phyloP scores from a whole-genome alignment of 2,888 invertebrate genomes.

The Microplitis manilae region DNA sequence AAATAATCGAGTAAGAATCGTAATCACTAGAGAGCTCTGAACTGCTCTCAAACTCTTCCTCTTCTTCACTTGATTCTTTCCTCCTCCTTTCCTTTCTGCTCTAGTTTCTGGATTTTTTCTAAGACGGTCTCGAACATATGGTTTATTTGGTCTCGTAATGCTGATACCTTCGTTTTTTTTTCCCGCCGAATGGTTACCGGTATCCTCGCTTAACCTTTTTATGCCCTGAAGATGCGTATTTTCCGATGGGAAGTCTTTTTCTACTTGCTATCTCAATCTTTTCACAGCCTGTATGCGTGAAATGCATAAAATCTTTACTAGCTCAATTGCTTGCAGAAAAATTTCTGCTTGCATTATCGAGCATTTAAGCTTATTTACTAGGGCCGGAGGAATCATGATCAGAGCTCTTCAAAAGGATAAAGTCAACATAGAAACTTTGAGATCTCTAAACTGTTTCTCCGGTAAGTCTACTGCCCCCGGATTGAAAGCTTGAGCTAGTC shows the following conservation, averaged over 20 bases:
- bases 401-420: constrained; percentile 15
- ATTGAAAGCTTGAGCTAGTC: constrained; percentile 50
- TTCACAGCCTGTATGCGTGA: not conserved
- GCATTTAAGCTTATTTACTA: constrained; percentile 26
- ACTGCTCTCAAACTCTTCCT: too few species aligned
- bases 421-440: constrained; percentile 5
- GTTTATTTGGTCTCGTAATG: not conserved
- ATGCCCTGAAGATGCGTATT: not conserved
- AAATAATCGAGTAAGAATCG: not conserved
- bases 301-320: constrained; percentile 5
- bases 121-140: constrained; percentile 7
- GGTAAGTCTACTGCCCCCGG: constrained; percentile 54
- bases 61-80: not conserved
- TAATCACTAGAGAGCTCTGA: not conserved
- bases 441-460: not conserved
- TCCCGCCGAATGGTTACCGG: not conserved
- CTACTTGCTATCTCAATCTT: not conserved
- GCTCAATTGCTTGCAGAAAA: constrained; percentile 14
- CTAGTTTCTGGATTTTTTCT: not conserved
- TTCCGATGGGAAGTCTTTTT: not conserved
- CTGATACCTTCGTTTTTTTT: constrained; percentile 2
- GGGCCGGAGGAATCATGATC: constrained; percentile 28
- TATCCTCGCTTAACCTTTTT: not conserved
- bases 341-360: constrained; percentile 2
- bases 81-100: constrained; percentile 9